These are phyloP conservation scores for Streptopelia turtur DNA, from an alignment of 2,797 vertebrate genomes.

Conservation along the genomic window DNA sequence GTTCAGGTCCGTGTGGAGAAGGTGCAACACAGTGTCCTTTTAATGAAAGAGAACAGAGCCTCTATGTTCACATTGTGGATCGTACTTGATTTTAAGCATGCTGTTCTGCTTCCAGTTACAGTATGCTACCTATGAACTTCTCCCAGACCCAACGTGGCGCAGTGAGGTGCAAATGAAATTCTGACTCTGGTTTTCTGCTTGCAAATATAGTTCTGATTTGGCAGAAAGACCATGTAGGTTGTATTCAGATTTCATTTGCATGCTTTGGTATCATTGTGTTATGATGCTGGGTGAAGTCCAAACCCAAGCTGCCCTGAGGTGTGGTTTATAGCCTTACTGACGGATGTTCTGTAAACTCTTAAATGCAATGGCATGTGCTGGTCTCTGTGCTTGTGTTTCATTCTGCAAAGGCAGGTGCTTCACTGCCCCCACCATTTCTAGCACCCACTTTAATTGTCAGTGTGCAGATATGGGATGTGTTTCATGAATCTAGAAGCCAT, in stretches of 20 bases:
- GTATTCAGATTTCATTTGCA: not conserved
- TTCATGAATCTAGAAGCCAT: not conserved
- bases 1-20: too few relatives aligned
- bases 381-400: not conserved
- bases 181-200: not conserved
- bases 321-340: not conserved
- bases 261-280: not conserved
- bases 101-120: not conserved
- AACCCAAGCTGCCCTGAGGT: too few relatives aligned
- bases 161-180: not conserved
- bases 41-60: not conserved
- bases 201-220: not conserved
- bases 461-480: not conserved
- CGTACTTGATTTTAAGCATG: not conserved
- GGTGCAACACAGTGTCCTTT: not conserved
- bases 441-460: fast-evolving
- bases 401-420: not conserved
- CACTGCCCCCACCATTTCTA: not conserved
- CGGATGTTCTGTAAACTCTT: not conserved
- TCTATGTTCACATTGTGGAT: too few relatives aligned
- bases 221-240: not conserved
- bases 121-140: not conserved
- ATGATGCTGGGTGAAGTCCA: not conserved
- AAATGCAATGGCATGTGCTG: not conserved
- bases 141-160: not conserved